These are phyloP conservation scores for Apamea monoglypha DNA, from an alignment of 2,888 invertebrate species.

Conservation along the genomic window DNA sequence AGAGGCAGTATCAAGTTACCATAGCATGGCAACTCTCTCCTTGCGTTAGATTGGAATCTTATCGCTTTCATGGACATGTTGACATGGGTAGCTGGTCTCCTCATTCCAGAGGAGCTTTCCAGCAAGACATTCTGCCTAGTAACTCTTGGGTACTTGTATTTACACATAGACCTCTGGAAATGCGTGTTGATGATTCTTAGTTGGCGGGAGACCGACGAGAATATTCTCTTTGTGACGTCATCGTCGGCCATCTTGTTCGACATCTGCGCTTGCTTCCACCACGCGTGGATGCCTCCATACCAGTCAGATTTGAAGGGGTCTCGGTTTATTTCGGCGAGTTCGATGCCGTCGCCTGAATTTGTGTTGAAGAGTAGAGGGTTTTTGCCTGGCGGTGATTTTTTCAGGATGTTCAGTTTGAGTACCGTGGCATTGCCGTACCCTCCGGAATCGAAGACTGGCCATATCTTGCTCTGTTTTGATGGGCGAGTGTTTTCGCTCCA, in stretches of 20 bases:
- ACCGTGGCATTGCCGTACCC: slow-evolving; percentile 81
- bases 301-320: slow-evolving; percentile 74
- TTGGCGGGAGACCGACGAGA: slow-evolving; percentile 86
- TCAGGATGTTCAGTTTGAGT: slow-evolving; percentile 76
- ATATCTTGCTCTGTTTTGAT: slow-evolving; percentile 85
- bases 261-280: slow-evolving; percentile 83
- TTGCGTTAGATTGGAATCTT: slow-evolving; percentile 83
- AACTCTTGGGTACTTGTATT: slow-evolving; percentile 87
- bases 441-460: slow-evolving; percentile 89
- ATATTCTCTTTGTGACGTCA: slow-evolving; percentile 82
- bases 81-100: slow-evolving; percentile 80
- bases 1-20: slow-evolving; percentile 87
- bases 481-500: slow-evolving; percentile 81
- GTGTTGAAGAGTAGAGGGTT: slow-evolving; percentile 80
- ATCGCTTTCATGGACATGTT: slow-evolving; percentile 83
- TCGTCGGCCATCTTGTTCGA: slow-evolving; percentile 76
- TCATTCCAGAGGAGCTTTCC: slow-evolving; percentile 75
- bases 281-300: slow-evolving; percentile 80
- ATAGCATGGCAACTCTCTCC: slow-evolving; percentile 86
- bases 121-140: slow-evolving; percentile 85
- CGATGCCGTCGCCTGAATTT: slow-evolving; percentile 58
- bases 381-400: slow-evolving; percentile 73
- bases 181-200: slow-evolving; percentile 85
- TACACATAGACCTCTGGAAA: slow-evolving; percentile 83
- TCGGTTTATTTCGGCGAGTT: slow-evolving; percentile 68